phyloP scores from a whole-genome alignment of 1,140 invertebrate genomes.

The Drosophila tropicalis region DNA sequence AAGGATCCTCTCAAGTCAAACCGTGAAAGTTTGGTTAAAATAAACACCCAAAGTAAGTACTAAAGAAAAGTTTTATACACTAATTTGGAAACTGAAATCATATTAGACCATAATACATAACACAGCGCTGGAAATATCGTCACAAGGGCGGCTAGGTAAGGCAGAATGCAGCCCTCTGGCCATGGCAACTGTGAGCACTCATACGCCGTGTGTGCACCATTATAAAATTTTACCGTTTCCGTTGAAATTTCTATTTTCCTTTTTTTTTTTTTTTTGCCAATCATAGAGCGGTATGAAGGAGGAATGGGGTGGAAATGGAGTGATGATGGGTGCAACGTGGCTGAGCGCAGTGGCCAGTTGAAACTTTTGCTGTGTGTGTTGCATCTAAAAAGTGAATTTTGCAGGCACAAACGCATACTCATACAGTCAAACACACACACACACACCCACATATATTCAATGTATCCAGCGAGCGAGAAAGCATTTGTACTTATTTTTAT shows the following conservation, averaged over 20 bases:
- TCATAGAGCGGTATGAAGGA: slow-evolving; percentile 25
- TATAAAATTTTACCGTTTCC: slow-evolving; percentile 64
- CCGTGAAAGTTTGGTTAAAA: no score
- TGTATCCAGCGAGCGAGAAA: background rate
- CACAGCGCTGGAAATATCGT: background rate
- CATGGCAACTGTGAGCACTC: slow-evolving; percentile 45
- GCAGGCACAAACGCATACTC: slow-evolving; percentile 24
- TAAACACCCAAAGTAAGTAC: no score
- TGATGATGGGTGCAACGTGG: background rate
- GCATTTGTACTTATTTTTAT: slow-evolving; percentile 50
- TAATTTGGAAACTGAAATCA: no score
- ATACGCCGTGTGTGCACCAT: slow-evolving; percentile 47
- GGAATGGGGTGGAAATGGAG: background rate
- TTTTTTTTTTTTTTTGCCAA: slow-evolving; percentile 21
- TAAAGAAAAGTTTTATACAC: no score
- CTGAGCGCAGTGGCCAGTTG: slow-evolving; percentile 8
- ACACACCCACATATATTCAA: background rate
- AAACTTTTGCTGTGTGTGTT: slow-evolving; percentile 43
- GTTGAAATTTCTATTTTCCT: slow-evolving; percentile 48
- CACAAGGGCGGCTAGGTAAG: no score
- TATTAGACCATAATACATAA: background rate
- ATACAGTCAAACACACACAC: background rate
- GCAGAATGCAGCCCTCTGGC: background rate
- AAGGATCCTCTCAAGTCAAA: no score
- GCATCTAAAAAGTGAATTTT: slow-evolving; percentile 51